These are phyloP conservation scores for Potamilus streckersoni DNA, from an alignment of 1,140 invertebrate species.

Conservation along the genomic window DNA sequence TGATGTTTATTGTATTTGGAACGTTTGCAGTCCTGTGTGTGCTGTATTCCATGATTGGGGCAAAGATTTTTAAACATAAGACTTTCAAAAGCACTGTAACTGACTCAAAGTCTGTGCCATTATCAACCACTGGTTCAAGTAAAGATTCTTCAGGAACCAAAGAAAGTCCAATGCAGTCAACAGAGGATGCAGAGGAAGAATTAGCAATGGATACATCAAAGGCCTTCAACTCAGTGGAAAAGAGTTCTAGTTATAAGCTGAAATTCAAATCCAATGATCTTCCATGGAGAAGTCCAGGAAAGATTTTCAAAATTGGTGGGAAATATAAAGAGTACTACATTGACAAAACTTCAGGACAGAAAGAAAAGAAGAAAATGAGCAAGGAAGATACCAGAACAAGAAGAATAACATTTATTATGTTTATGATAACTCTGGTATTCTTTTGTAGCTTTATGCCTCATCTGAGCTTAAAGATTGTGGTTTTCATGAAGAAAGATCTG, in stretches of 20 bases:
- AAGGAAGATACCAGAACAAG: conserved; percentile 12
- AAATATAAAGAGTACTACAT: no score
- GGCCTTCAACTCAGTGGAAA: no score
- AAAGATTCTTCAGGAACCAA: no score
- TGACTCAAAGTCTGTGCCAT: background rate
- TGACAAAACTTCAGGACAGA: no score
- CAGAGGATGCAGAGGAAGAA: no score
- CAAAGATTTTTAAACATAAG: conserved; percentile 33
- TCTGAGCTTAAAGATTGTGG: conserved; percentile 36
- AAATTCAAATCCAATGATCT: no score
- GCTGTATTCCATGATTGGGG: conserved; percentile 39
- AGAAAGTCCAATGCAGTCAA: no score
- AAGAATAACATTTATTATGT: conserved; percentile 48
- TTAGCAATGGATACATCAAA: no score
- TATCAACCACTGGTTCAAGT: no score
- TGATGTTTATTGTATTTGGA: conserved; percentile 26
- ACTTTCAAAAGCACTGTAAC: conserved; percentile 25
- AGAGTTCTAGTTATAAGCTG: no score
- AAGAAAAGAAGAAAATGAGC: background rate
- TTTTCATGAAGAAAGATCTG: conserved; percentile 29
- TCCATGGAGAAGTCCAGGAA: no score
- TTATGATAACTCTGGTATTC: conserved; percentile 46
- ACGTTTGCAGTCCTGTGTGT: conserved; percentile 35
- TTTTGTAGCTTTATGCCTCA: conserved; percentile 49
- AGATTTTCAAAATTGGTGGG: no score